phyloP scores from a whole-genome alignment of 1,140 invertebrate species.

The Geopemphigus sp. region DNA sequence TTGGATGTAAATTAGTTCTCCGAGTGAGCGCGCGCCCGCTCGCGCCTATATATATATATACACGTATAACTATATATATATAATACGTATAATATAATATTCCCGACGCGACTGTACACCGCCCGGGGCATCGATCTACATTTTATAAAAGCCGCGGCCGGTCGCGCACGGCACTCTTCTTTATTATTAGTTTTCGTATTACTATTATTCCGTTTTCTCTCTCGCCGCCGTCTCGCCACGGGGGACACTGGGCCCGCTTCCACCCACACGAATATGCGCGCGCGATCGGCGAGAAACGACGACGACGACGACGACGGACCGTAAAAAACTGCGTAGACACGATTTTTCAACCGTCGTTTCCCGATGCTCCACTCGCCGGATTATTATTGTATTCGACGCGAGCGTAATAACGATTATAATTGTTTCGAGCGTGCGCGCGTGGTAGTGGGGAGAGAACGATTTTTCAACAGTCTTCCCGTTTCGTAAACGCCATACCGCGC shows the following conservation, averaged over 20 bases:
- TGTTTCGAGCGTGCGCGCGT: neutral
- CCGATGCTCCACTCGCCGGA: neutral
- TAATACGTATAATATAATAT: too few species aligned
- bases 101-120: neutral
- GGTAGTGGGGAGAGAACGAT: neutral
- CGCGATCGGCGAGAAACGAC: too few species aligned
- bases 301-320: neutral
- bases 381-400: neutral
- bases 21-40: too few species aligned
- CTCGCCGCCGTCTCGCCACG: conserved; percentile 7
- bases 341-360: neutral
- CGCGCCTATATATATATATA: neutral
- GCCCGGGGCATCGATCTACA: conserved; percentile 39
- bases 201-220: neutral
- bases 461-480: conserved; percentile 1
- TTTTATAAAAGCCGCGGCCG: conserved; percentile 31
- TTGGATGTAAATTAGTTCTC: conserved; percentile 48
- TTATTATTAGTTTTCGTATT: too few species aligned
- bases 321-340: neutral
- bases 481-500: neutral
- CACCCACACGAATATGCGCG: conserved; percentile 31
- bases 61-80: too few species aligned
- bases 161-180: conserved; percentile 19
- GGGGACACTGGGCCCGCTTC: conserved; percentile 42
- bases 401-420: neutral